These are phyloP conservation scores for Tetragonula carbonaria DNA, from an alignment of 2,888 invertebrate species.

Conservation along the genomic window DNA sequence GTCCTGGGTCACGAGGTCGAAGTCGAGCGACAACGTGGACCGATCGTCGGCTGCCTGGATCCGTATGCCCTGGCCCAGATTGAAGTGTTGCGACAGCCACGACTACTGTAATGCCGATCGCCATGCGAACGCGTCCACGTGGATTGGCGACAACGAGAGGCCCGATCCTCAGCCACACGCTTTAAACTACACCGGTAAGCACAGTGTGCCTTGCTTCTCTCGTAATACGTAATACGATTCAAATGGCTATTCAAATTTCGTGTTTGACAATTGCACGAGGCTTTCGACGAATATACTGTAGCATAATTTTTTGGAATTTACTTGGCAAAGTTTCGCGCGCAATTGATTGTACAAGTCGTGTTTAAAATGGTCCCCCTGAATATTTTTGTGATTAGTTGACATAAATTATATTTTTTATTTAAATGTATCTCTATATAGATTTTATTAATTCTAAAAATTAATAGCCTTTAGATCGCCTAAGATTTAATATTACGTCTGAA, in stretches of 20 bases:
- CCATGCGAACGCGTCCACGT: slow-evolving; percentile 58
- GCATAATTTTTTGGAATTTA: too few relatives aligned
- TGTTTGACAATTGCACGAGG: neutral
- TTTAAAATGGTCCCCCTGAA: too few relatives aligned
- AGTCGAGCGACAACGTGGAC: slow-evolving; percentile 50
- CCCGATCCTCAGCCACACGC: slow-evolving; percentile 21
- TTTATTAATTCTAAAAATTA: too few relatives aligned
- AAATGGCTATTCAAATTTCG: too few relatives aligned
- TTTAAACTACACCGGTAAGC: slow-evolving; percentile 43
- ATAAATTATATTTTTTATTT: too few relatives aligned
- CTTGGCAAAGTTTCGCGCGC: too few relatives aligned
- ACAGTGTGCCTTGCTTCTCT: neutral
- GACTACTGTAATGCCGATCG: slow-evolving; percentile 76
- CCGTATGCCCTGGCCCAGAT: slow-evolving; percentile 72
- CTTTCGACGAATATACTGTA: neutral
- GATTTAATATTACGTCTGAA: too few relatives aligned
- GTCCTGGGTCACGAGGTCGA: slow-evolving; percentile 73
- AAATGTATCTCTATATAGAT: too few relatives aligned
- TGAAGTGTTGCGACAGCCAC: slow-evolving; percentile 76
- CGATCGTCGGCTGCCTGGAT: slow-evolving; percentile 56
- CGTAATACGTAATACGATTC: neutral
- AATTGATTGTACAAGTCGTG: too few relatives aligned
- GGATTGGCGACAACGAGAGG: slow-evolving; percentile 43
- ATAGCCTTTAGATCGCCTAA: too few relatives aligned
- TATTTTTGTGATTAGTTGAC: too few relatives aligned